Evolutionary conservation across 2,113 vertebrate genomes (phyloP).

Genomic region (Lagopus muta): DNA sequence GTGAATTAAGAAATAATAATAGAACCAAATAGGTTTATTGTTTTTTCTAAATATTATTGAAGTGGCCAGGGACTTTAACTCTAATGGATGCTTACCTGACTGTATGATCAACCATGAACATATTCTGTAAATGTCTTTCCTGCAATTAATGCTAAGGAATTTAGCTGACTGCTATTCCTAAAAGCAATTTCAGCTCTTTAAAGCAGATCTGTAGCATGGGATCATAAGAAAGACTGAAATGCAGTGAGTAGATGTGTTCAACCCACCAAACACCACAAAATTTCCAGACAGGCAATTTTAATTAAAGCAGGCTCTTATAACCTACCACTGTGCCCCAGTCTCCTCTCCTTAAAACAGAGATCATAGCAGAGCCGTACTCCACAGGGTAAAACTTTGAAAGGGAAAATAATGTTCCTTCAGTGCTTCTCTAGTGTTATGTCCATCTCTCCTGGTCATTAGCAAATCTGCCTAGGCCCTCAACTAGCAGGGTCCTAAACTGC

Average conservation of each 20-base stretch:
- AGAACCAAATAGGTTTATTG: not conserved
- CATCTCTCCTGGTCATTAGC: not conserved
- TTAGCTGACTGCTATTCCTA: not conserved
- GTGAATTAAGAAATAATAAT: not conserved
- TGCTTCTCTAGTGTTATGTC: not conserved
- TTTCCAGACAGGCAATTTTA: not conserved
- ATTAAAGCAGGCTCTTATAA: not conserved
- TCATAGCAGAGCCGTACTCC: not conserved
- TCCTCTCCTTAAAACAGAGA: not conserved
- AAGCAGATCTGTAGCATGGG: not conserved
- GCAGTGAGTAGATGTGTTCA: not conserved
- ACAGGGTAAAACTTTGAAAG: not conserved
- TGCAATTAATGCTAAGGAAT: not conserved
- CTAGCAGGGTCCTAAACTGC: not conserved
- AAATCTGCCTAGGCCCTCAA: constrained; percentile 3
- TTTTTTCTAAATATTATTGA: not conserved
- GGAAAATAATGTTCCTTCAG: not conserved
- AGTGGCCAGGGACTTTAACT: not conserved
- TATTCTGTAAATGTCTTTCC: not conserved
- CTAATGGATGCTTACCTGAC: not conserved
- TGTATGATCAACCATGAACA: not conserved
- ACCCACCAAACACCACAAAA: not conserved
- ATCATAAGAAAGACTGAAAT: not conserved
- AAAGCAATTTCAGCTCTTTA: not conserved
- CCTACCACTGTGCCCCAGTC: not conserved